phyloP scores from a whole-genome alignment of 2,113 vertebrate genomes.

The Catharus bicknelli region DNA sequence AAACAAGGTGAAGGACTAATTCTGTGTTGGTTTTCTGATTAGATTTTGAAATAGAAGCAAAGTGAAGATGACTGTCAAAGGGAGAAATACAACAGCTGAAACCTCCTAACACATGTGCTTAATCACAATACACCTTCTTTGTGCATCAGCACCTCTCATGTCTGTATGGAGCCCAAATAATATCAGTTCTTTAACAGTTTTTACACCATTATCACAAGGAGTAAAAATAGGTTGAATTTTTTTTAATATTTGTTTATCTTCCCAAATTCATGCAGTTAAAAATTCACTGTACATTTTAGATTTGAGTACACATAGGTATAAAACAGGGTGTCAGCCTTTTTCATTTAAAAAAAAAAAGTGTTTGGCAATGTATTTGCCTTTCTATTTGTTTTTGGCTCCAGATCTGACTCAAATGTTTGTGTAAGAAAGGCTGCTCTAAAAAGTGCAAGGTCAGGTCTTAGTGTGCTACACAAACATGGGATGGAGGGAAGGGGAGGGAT shows the following conservation, averaged over 20 bases:
- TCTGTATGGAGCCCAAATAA: neutral
- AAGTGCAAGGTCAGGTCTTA: slow-evolving; percentile 19
- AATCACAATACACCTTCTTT: neutral
- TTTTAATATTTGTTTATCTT: neutral
- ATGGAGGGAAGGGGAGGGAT: neutral
- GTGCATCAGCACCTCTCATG: neutral
- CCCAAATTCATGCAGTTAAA: neutral
- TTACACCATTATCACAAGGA: neutral
- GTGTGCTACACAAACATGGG: neutral
- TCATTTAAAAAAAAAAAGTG: neutral
- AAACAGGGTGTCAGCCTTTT: neutral
- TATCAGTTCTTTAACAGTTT: neutral
- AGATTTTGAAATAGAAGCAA: neutral
- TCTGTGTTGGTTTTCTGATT: neutral
- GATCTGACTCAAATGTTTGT: neutral
- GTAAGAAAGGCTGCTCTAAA: neutral
- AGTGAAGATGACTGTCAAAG: neutral
- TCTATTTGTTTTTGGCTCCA: neutral
- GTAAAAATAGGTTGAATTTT: neutral
- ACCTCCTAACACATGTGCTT: neutral
- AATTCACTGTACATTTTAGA: neutral
- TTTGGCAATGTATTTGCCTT: neutral
- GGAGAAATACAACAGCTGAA: neutral
- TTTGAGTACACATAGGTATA: neutral
- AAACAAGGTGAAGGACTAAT: neutral